Percentiles rank a stretch among this genome's conserved stretches.
Evolutionary conservation across 2,113 vertebrate species (phyloP).

Genomic region (Pogonocichla stellata): DNA sequence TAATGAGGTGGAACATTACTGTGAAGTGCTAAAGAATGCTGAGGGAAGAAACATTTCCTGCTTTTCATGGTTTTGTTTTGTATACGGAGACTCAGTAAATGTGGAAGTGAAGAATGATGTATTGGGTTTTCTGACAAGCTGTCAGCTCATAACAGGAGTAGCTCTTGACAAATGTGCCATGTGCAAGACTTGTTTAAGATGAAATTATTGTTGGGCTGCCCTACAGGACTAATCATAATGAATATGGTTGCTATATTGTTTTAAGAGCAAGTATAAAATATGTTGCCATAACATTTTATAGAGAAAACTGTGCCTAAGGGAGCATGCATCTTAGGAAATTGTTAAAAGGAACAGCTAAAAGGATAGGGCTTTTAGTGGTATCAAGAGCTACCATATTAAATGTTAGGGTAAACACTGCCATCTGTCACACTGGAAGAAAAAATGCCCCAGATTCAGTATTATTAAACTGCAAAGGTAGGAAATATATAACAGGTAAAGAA

Average conservation of each 20-base stretch:
- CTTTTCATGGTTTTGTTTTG: background rate
- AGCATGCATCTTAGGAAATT: background rate
- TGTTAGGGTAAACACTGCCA: background rate
- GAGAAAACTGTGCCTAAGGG: background rate
- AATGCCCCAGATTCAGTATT: background rate
- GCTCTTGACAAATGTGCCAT: background rate
- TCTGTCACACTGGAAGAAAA: background rate
- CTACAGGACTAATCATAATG: background rate
- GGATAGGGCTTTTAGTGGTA: background rate
- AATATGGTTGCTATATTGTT: background rate
- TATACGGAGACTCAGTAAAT: background rate
- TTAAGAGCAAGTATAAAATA: background rate
- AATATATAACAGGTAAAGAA: background rate
- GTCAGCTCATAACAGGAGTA: background rate
- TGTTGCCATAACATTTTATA: background rate
- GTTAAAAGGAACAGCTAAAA: background rate
- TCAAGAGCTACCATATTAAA: background rate
- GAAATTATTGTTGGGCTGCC: background rate
- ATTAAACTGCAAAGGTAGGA: background rate
- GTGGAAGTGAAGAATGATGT: background rate
- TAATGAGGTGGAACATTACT: background rate
- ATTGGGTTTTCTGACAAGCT: background rate
- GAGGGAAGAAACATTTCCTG: background rate
- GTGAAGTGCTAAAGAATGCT: background rate
- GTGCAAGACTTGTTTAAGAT: background rate